These are phyloP conservation scores for Gadus chalcogrammus DNA, from an alignment of 2,113 vertebrate genomes.

Conservation along the genomic window DNA sequence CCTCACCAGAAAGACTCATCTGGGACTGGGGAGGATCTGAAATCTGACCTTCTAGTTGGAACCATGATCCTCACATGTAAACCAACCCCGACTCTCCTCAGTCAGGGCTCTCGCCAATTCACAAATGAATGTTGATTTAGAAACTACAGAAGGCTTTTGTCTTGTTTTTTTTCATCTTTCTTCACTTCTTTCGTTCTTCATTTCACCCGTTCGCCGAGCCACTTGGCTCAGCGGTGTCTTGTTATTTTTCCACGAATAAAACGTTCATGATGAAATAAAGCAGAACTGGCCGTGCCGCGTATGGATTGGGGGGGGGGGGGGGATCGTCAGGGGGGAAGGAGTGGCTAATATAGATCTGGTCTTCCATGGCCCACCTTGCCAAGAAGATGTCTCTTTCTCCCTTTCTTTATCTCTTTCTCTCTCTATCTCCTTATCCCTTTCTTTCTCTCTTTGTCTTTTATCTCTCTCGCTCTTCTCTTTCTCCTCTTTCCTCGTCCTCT, in stretches of 20 bases:
- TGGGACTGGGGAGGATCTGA: conserved; percentile 16
- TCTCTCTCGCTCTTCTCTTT: too few species aligned
- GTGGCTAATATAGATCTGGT: too few species aligned
- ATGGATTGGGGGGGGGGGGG: conserved; percentile 7
- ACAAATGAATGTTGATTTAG: conserved; percentile 62
- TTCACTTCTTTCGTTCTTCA: conserved; percentile 8
- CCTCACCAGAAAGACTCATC: background rate
- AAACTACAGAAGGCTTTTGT: conserved; percentile 73
- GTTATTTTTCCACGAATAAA: conserved; percentile 68
- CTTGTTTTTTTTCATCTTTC: conserved; percentile 30
- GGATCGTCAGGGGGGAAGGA: too few species aligned
- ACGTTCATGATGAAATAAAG: conserved; percentile 66
- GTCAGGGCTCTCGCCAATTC: conserved; percentile 51
- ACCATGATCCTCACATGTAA: conserved; percentile 16
- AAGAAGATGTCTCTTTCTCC: too few species aligned
- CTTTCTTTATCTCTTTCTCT: too few species aligned
- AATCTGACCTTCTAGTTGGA: conserved; percentile 40
- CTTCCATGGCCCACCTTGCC: too few species aligned
- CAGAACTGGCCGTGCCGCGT: conserved; percentile 11
- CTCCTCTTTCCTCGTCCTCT: too few species aligned
- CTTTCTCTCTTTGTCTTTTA: too few species aligned
- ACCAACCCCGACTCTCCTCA: too few species aligned
- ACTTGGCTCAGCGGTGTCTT: conserved; percentile 50
- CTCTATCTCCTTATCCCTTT: too few species aligned
- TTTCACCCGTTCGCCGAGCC: conserved; percentile 25